Percentiles rank a stretch among this genome's conserved stretches.
These are phyloP conservation scores for Drosophila neonasuta DNA, from an alignment of 2,888 invertebrate genomes.

Conservation along the genomic window DNA sequence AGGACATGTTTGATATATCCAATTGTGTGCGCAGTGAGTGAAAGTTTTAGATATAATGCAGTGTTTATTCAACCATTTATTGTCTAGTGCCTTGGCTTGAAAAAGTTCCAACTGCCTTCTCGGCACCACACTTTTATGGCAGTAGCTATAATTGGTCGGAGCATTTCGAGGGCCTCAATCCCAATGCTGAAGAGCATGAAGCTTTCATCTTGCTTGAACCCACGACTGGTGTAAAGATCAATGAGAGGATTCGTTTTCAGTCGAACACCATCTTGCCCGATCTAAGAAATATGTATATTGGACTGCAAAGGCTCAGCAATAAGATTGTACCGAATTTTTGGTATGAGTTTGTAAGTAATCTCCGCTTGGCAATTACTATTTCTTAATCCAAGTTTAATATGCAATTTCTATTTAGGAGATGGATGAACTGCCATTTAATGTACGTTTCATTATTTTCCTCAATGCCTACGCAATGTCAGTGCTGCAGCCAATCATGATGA, in stretches of 20 bases:
- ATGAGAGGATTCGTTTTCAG: conserved; percentile 76
- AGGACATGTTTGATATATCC: conserved; percentile 87
- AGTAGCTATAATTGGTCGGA: conserved; percentile 80
- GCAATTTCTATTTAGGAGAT: too few species aligned
- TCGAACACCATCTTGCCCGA: conserved; percentile 86
- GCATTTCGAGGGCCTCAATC: conserved; percentile 86
- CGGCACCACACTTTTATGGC: conserved; percentile 89
- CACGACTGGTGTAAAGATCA: conserved; percentile 86
- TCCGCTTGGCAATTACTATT: too few species aligned
- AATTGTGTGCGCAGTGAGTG: conserved; percentile 86
- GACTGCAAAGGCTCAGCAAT: conserved; percentile 84
- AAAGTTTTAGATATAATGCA: not conserved
- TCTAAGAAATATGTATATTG: conserved; percentile 83
- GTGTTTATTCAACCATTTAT: not conserved
- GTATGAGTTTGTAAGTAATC: conserved; percentile 88
- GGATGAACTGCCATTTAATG: too few species aligned
- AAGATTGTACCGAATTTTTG: conserved; percentile 87
- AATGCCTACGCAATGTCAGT: too few species aligned
- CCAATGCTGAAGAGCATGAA: conserved; percentile 85
- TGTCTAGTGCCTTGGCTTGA: conserved; percentile 47
- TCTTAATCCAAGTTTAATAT: too few species aligned
- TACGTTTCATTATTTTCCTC: too few species aligned
- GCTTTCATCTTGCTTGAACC: conserved; percentile 88
- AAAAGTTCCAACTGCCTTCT: conserved; percentile 88
- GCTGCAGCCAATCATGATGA: too few species aligned